Base-by-base conservation (phyloP, 2,888 invertebrate species). In the Pandemis cinnamomeana region DNA sequence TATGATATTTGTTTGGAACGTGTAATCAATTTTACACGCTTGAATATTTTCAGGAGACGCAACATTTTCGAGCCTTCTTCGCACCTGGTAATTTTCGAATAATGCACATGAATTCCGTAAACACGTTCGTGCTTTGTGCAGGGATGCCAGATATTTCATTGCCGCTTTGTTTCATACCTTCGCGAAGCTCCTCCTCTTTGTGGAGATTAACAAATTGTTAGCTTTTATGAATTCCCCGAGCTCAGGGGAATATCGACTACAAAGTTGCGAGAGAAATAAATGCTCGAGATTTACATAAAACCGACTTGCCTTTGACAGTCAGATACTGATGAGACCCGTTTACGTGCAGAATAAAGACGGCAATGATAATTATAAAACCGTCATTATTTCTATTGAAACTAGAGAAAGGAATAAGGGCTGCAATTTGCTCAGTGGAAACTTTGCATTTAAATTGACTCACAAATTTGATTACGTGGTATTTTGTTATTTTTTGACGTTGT, bases 1-100 rank as follows among this genome's bases (percentile, higher is more conserved):
- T 82, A 82, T 83, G 88, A 89, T 90, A 93, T 20, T 20, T 92
- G 82, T 85, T 80, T 75, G 83, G 83, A 85, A 87, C 86, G 86
- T 81, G 86, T 82, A 80, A 84, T 82, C 89, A 90, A 92, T 91
- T 55, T 90, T 89, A 90, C 85, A 90, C 91, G 89, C 85, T 86
- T 86, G 89, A 91, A 91, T 90, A 88, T 88, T 80, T 84, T 79
- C 78, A 77, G 81, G 83, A 86, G 82, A 85, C 82, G 80, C 82
- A 82, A 84, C 82, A 88, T 89, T 87, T 89, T 88, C 85, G 84
- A 76, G 77, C 81, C 78, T 27, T 74, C 83, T 82, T 81, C 80
- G 81, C 82, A 82, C 80, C 80, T 76, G 76, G 81, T 78, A 79
- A 78, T 76, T 80, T 80, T 78, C 75, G 73, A 78, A 80, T 80